These are phyloP conservation scores for Nephrotoma flavescens DNA, from an alignment of 2,888 invertebrate species.

Conservation along the genomic window DNA sequence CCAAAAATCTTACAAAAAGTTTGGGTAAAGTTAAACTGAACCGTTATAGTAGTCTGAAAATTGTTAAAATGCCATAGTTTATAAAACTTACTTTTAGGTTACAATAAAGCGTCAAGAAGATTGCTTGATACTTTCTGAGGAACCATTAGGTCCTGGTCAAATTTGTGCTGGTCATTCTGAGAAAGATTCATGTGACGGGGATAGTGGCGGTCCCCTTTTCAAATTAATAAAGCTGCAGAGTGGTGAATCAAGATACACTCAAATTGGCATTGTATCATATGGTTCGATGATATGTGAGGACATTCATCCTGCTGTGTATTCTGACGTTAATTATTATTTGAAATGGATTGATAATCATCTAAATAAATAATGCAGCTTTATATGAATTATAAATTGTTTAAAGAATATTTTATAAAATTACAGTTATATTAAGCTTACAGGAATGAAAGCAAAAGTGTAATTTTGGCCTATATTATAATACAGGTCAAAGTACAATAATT, in stretches of 20 bases:
- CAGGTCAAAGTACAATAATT: too few relatives aligned
- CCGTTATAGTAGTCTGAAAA: neutral
- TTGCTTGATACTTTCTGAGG: neutral
- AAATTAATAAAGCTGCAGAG: neutral
- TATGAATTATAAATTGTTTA: too few relatives aligned
- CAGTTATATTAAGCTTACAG: too few relatives aligned
- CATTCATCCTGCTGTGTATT: neutral
- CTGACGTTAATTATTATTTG: neutral
- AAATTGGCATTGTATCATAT: neutral
- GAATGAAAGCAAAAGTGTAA: too few relatives aligned
- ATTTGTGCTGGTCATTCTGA: neutral
- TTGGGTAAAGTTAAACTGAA: neutral
- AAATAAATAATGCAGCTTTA: too few relatives aligned
- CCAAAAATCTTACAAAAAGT: neutral
- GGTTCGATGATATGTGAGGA: neutral
- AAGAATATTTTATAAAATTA: too few relatives aligned
- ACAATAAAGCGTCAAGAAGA: neutral
- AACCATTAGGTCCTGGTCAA: neutral
- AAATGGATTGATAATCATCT: neutral
- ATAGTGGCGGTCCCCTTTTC: neutral
- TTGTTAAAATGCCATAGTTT: neutral
- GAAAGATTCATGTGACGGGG: neutral
- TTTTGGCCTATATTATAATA: too few relatives aligned
- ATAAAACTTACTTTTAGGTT: neutral
- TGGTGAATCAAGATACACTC: neutral